phyloP scores from a whole-genome alignment of 2,888 invertebrate genomes.

The Troides aeacus region DNA sequence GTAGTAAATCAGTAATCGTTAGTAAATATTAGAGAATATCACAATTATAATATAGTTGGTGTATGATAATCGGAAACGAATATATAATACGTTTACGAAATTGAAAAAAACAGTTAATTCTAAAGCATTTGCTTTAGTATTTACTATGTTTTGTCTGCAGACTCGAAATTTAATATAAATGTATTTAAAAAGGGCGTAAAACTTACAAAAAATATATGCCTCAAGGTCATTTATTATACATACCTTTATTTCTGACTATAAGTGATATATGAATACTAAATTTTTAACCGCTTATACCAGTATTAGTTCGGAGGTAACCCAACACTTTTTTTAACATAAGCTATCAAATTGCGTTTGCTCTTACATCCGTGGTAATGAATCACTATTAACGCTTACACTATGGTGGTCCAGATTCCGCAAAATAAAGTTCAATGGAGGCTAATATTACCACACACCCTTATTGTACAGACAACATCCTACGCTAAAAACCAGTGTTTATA shows the following conservation, averaged over 20 bases:
- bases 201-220: too few species aligned
- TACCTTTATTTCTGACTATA: not conserved
- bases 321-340: slow-evolving; percentile 11
- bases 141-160: too few species aligned
- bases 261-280: not conserved
- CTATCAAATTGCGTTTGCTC: slow-evolving; percentile 20
- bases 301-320: slow-evolving; percentile 6
- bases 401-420: slow-evolving; percentile 17
- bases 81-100: too few species aligned
- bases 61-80: too few species aligned
- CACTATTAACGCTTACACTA: slow-evolving; percentile 14
- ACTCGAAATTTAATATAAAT: too few species aligned
- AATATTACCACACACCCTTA: slow-evolving; percentile 1
- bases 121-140: too few species aligned
- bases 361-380: slow-evolving; percentile 16
- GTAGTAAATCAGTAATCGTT: too few species aligned
- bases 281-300: not conserved
- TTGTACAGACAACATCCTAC: not conserved
- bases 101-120: too few species aligned
- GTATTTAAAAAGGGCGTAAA: too few species aligned
- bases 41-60: too few species aligned
- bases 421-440: slow-evolving; percentile 6
- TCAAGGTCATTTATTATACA: too few species aligned
- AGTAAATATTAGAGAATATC: too few species aligned
- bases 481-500: not conserved